phyloP scores from a whole-genome alignment of 2,888 invertebrate genomes.

The Agrypnus murinus region DNA sequence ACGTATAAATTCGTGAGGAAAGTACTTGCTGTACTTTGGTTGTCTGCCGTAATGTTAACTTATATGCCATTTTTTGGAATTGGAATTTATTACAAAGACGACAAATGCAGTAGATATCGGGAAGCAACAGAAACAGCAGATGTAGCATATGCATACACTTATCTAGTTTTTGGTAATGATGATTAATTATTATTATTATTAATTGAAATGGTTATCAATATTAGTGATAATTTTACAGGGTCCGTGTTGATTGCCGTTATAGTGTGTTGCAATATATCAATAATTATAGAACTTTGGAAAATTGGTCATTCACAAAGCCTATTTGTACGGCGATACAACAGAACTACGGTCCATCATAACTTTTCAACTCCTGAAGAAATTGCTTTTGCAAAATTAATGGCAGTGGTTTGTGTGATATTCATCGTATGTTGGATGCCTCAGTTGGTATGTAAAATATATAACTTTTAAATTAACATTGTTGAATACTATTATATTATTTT shows the following conservation, averaged over 20 bases:
- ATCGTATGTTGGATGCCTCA: conserved; percentile 92
- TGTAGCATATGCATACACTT: conserved; percentile 84
- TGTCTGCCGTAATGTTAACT: conserved; percentile 80
- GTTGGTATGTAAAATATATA: conserved; percentile 82
- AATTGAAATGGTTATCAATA: background rate
- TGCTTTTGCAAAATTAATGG: conserved; percentile 90
- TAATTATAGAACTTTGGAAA: conserved; percentile 83
- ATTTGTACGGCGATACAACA: conserved; percentile 69
- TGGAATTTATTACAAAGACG: conserved; percentile 80
- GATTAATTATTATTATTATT: conserved; percentile 16
- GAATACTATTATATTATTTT: no score
- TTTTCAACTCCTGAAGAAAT: conserved; percentile 85
- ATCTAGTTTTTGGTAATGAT: conserved; percentile 83
- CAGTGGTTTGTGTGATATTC: conserved; percentile 86
- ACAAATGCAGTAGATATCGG: conserved; percentile 81
- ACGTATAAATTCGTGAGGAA: conserved; percentile 85
- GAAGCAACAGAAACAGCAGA: conserved; percentile 79
- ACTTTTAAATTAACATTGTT: no score
- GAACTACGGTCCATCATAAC: conserved; percentile 66
- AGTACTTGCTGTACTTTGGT: conserved; percentile 81
- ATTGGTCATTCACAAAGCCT: conserved; percentile 71
- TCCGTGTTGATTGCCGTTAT: conserved; percentile 79
- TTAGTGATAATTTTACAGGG: conserved; percentile 72
- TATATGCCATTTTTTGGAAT: conserved; percentile 85
- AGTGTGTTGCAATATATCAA: conserved; percentile 88